Conservation (phyloP, 64 coral and sea anemone genomes). For the Acropora tenuis region DNA sequence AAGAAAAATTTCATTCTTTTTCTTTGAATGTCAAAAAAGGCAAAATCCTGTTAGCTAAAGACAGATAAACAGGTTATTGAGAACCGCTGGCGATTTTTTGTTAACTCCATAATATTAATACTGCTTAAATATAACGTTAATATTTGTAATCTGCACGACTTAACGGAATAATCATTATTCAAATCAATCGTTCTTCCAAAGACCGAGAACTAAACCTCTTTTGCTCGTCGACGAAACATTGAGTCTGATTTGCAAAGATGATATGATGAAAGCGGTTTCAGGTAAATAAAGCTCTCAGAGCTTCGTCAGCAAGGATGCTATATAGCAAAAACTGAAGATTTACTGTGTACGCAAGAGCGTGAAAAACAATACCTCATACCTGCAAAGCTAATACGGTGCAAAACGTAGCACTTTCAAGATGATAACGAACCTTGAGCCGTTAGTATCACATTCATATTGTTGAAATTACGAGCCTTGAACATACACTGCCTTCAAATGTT, state of each 20-base stretch:
- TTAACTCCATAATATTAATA: too few relatives aligned
- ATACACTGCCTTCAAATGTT: neutral
- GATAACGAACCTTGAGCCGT: neutral
- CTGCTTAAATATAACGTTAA: too few relatives aligned
- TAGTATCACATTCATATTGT: neutral
- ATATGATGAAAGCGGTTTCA: neutral
- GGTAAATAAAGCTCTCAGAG: neutral
- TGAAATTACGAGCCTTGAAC: neutral
- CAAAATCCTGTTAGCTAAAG: too few relatives aligned
- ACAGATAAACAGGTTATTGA: too few relatives aligned
- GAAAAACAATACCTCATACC: neutral
- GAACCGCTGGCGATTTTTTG: too few relatives aligned
- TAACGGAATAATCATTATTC: neutral
- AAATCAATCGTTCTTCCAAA: neutral
- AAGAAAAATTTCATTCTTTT: too few relatives aligned
- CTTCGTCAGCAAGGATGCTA: neutral
- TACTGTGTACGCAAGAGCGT: neutral
- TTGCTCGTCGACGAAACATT: too few relatives aligned
- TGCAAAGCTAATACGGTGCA: neutral
- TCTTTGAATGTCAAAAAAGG: too few relatives aligned
- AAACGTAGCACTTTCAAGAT: neutral
- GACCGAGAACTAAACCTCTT: too few relatives aligned
- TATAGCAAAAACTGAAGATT: neutral
- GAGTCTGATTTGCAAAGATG: too few relatives aligned
- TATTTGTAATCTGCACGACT: too few relatives aligned